A percentile compares a stretch with the other conserved stretches of the same genome.
Evolutionary conservation across 1,140 invertebrate species (phyloP).

Genomic region (Bicyclus anynana): DNA sequence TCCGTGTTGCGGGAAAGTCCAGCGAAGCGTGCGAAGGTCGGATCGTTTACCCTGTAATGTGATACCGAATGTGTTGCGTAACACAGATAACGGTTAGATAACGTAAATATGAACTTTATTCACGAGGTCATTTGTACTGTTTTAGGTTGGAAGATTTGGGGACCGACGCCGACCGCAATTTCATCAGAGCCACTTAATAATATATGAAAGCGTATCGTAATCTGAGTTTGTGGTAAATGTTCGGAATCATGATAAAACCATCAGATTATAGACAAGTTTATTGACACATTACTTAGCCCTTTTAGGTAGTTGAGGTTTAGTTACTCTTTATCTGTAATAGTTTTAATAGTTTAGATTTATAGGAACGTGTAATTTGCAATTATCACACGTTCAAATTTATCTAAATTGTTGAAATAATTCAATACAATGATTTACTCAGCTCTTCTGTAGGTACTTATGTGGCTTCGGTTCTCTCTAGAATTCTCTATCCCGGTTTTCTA

Average conservation of each 20-base stretch:
- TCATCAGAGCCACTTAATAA: conserved; percentile 32
- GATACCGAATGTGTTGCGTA: conserved; percentile 60
- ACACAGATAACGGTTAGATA: conserved; percentile 42
- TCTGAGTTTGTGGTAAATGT: conserved; percentile 17
- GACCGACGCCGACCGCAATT: conserved; percentile 22
- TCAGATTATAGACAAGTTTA: background rate
- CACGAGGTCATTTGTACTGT: conserved; percentile 17
- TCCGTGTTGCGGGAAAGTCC: conserved; percentile 56
- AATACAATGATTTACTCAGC: no score
- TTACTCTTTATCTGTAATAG: no score
- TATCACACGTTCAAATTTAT: no score
- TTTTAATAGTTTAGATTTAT: no score
- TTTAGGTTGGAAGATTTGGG: conserved; percentile 18
- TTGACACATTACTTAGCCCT: background rate
- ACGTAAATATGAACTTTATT: conserved; percentile 31
- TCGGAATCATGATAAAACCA: background rate
- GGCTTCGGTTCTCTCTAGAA: no score
- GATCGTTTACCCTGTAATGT: conserved; percentile 63
- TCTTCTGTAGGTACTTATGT: no score
- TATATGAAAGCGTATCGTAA: conserved; percentile 47
- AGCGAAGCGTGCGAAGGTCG: conserved; percentile 59
- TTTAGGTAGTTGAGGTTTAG: background rate
- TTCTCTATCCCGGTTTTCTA: no score
- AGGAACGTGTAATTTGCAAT: no score
- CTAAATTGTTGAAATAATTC: no score